Evolutionary conservation across 2,797 vertebrate genomes (phyloP).

Genomic region (Vireo griseus): DNA sequence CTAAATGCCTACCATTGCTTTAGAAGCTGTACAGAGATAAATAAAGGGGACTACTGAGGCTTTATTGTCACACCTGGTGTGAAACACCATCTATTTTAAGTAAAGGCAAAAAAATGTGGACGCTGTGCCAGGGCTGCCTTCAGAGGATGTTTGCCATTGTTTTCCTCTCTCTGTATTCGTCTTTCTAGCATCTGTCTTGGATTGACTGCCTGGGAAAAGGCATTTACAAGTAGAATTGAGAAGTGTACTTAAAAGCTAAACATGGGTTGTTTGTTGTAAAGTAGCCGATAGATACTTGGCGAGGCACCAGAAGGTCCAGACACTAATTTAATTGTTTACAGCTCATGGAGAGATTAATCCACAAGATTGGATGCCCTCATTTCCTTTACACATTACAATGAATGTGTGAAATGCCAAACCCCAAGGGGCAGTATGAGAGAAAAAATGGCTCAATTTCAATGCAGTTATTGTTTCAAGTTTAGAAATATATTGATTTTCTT

Average conservation of each 20-base stretch:
- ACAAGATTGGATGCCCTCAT: constrained; percentile 49
- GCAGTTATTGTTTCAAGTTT: constrained; percentile 41
- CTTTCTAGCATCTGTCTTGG: constrained; percentile 47
- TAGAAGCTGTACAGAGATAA: not conserved
- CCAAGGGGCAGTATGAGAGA: constrained; percentile 12
- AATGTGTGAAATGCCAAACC: constrained; percentile 53
- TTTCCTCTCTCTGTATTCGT: not conserved
- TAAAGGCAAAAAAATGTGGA: not conserved
- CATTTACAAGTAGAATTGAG: constrained; percentile 23
- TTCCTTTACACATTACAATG: constrained; percentile 49
- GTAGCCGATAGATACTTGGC: constrained; percentile 44
- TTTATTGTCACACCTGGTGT: not conserved
- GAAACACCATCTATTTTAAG: not conserved
- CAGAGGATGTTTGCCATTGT: constrained; percentile 24
- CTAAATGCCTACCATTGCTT: not conserved
- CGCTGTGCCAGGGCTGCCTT: not conserved
- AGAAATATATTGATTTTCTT: constrained; percentile 30
- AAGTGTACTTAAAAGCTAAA: constrained; percentile 21
- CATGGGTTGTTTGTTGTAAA: constrained; percentile 13
- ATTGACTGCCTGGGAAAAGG: constrained; percentile 17
- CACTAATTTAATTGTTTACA: constrained; percentile 59
- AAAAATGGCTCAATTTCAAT: constrained; percentile 27
- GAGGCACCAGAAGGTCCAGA: constrained; percentile 50
- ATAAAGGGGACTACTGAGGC: not conserved
- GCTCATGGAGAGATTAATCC: constrained; percentile 60